Base-by-base conservation (phyloP, 2,888 invertebrate genomes). In the Gari tellinella region DNA sequence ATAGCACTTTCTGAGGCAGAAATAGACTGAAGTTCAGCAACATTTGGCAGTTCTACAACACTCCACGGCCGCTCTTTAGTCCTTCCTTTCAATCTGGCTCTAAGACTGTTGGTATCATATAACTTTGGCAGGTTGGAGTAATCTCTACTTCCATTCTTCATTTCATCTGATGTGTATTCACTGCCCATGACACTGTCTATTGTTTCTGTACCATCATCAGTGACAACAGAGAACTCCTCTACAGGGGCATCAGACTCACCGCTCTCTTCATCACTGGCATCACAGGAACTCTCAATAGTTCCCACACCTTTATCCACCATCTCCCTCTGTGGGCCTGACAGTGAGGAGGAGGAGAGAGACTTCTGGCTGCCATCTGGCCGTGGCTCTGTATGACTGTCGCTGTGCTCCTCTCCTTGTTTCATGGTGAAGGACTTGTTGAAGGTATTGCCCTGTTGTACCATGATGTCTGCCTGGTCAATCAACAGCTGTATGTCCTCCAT, bases 1-100 rank as follows among this genome's bases (percentile, higher is more conserved):
- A 97, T 93, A 23, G 97, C 97, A 0, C 97, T 96, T 92, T 97
- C 97, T 2, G 97, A 97, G 81, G 96, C 96, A 4, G 97, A 97
- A 92, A 96, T 95, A 83, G 95, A 94, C 65, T 93, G 92, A 75
- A 92, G 80, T 56, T 90, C 90, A 21, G 86, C 89, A 72, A 95
- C 92, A 90, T 96, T 96, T 15, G 96, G 95, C 41, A 97, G 94
- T 85, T 96, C 97, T 8, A 97, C 96, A 7, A 97, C 96, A 72
- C 97, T 97, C 96, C 97, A 97, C 0, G 97, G 97, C 51, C 97
- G 94, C 51, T 89, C 88, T 63, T 84, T 58, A 31, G 26, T 41
- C 10, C 58, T 65, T 49, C 58, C 66, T 70, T 78, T 77, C 23
- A 72, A 40, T 31, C 74, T 67, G 38, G 58, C 69, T 17, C 83